Conservation (phyloP, 2,113 vertebrate species). For the Tamias sibiricus region DNA sequence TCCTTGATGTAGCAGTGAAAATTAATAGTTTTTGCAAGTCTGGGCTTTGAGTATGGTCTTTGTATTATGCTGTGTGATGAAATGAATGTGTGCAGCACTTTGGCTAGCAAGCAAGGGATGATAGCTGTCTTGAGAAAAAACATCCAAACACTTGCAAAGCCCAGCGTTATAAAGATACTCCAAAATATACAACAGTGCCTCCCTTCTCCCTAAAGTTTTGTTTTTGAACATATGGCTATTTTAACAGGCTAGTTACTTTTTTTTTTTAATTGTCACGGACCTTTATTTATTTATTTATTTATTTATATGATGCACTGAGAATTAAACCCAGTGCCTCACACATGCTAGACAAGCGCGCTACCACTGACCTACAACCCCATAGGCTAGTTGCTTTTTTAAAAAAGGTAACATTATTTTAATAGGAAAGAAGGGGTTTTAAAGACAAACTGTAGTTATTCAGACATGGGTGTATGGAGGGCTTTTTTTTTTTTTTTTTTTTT, state of each 20-base stretch:
- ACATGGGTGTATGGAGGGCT: neutral
- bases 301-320: too few species aligned
- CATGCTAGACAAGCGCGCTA: too few species aligned
- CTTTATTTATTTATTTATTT: too few species aligned
- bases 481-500: neutral
- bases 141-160: neutral
- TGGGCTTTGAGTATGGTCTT: neutral
- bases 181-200: neutral
- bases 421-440: neutral
- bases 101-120: neutral
- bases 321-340: too few species aligned
- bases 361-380: too few species aligned
- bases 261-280: too few species aligned
- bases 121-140: neutral
- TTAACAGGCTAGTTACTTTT: too few species aligned
- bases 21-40: neutral
- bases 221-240: constrained; percentile 19
- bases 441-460: neutral
- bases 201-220: neutral
- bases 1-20: constrained; percentile 3
- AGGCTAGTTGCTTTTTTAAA: neutral
- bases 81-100: neutral
- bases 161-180: neutral
- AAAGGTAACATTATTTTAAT: neutral
- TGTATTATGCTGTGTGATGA: constrained; percentile 34